These are phyloP conservation scores for Eptatretus burgeri DNA, from an alignment of 2,113 vertebrate genomes.

Conservation along the genomic window DNA sequence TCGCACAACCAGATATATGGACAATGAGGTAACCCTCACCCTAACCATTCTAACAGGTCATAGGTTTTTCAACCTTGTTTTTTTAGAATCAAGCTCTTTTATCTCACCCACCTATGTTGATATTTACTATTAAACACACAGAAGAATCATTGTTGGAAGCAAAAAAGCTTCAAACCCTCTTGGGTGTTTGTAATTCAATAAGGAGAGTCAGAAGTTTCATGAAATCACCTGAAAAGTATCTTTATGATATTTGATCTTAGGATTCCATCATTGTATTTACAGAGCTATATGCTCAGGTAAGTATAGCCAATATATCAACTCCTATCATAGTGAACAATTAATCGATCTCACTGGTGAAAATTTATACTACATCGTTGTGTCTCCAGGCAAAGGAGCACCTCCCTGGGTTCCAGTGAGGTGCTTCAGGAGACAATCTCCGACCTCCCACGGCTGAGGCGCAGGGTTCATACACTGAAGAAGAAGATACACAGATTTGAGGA, in stretches of 20 bases:
- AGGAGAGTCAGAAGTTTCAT: too few species aligned
- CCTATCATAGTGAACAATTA: not conserved
- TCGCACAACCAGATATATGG: too few species aligned
- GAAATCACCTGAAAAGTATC: too few species aligned
- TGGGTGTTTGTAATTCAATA: too few species aligned
- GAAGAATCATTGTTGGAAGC: too few species aligned
- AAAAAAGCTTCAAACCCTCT: too few species aligned
- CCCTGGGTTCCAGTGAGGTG: not conserved
- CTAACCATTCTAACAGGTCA: too few species aligned
- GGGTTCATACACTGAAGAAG: slow-evolving; percentile 4
- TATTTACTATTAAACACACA: too few species aligned
- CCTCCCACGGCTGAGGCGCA: not conserved
- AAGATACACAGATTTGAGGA: slow-evolving; percentile 5
- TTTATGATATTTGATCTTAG: not conserved
- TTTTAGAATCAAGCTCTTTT: too few species aligned
- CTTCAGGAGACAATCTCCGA: not conserved
- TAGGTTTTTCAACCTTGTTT: too few species aligned
- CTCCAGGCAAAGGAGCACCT: slow-evolving; percentile 1
- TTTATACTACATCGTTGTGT: not conserved
- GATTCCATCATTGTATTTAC: not conserved
- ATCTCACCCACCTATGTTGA: too few species aligned
- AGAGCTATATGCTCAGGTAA: not conserved
- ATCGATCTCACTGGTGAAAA: not conserved
- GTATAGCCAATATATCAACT: not conserved
- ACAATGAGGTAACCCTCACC: too few species aligned